Base-by-base conservation (phyloP, 2,888 invertebrate genomes). In the Zaprionus bogoriensis region DNA sequence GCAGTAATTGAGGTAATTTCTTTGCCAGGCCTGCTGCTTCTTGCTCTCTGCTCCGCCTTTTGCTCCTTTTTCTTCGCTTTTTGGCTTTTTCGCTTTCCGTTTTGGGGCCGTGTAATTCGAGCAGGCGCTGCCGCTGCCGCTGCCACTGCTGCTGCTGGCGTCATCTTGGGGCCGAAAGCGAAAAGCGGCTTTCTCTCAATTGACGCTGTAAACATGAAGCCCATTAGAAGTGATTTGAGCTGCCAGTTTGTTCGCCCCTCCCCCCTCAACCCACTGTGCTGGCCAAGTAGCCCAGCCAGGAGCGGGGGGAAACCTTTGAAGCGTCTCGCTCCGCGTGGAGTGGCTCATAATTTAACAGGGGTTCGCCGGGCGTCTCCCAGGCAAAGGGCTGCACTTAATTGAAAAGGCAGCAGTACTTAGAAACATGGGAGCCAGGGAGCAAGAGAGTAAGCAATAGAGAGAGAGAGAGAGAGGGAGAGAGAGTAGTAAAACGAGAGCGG, bases 191-290 rank as follows among this genome's bases (percentile, higher is more conserved):
- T 87, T 82, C 77, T 88, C 82, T 88, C 87, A 87, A 89, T 87
- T 88, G 89, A 78, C 89, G 81, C 74, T 81, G 86, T 81, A 88
- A 88, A 87, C 89, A 89, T 83, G 87, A 87, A 89, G 74, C 78
- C 83, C 75, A 77, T 85, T 86, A 87, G 86, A 83, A 78, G 87
- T 87, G 80, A 81, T 87, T 81, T 81, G 82, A 85, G 79, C 79
- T 59, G 78, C 41, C 81, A 77, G 81, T 60, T 75, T 57, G 72
- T 36, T 27, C 3, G 3, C 27, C 1, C 10, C 27, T 27, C 3
- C 10, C 27, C 27, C 9, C 27, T 27, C 10, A n/a, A n/a, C n/a
- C n/a, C n/a, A n/a, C 10, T 0, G n/a, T 53, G 50, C 39, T 59
- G 48, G 53, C 54, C 63, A 62, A 50, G 27, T 36, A 51, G 69